Conservation (phyloP, 2,113 vertebrate species). For the Meriones unguiculatus region DNA sequence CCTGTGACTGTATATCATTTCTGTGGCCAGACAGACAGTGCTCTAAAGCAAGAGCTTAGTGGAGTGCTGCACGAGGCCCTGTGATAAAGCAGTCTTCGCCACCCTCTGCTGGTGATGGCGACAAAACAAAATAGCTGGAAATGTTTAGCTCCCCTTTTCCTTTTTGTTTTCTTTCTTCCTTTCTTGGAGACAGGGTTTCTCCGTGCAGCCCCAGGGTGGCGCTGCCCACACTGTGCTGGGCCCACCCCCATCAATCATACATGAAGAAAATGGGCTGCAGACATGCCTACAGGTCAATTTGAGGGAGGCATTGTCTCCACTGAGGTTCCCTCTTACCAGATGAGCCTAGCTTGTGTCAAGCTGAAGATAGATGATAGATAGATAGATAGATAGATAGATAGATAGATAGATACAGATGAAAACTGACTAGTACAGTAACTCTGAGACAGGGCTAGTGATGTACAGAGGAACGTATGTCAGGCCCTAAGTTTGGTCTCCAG, state of each 20-base stretch:
- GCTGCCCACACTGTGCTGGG: background rate
- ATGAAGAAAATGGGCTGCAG: background rate
- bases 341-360: background rate
- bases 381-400: background rate
- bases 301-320: background rate
- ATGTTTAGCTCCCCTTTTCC: background rate
- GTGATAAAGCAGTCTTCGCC: slow-evolving; percentile 52
- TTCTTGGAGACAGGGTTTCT: background rate
- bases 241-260: background rate
- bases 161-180: background rate
- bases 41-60: slow-evolving; percentile 61
- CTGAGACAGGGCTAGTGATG: background rate
- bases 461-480: background rate
- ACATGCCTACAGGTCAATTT: background rate
- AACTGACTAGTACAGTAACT: background rate
- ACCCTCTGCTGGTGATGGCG: slow-evolving; percentile 73
- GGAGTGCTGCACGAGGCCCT: background rate
- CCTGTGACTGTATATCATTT: background rate
- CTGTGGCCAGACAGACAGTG: slow-evolving; percentile 35
- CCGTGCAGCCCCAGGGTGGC: background rate
- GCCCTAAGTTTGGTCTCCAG: background rate
- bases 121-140: slow-evolving; percentile 28
- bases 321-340: background rate
- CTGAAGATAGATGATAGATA: background rate
- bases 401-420: background rate